Base-by-base conservation (phyloP, 2,797 vertebrate species). In the Sandelia bainsii region DNA sequence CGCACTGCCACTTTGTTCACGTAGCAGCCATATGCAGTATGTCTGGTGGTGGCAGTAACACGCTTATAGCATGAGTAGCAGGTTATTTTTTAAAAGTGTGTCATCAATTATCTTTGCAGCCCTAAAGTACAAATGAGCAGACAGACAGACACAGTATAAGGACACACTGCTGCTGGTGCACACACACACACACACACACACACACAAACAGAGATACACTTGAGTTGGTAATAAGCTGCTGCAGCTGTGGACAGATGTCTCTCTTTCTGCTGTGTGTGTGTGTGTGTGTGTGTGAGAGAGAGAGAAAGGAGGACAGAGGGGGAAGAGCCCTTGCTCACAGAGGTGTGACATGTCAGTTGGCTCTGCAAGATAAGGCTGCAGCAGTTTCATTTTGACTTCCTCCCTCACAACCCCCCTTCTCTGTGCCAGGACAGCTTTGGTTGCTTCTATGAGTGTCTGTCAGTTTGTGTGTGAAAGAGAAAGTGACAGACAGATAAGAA, bases 281-380 rank as follows among this genome's bases (percentile, higher is more conserved):
- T 52, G 45, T 57, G 34, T 69, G 53, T 58, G 49, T 45, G 46
- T n/a, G 50, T 32, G 25, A 25, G 56, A 8, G 25, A 6, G 16
- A 17, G 40, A 25, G 13, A 14, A 9, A 29, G 51, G n/a, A 8
- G 16, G 5, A 22, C 40, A n/a, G 20, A 44, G 51, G 44, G 39
- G 10, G 20, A 3, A 22, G 20, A 6, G 60, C 63, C 66, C 59
- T 50, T 81, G 84, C 68, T 80, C 85, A 87, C 72, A 85, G 86
- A 89, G 88, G 87, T 93, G 91, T 89, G 87, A 91, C 86, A 86
- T 90, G 84, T 82, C 92, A 86, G 89, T 93, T 92, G 92, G 91
- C 68, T 66, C 49, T 80, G 79, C 56, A 61, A 91, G 93, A 94
- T 93, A 93, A 93, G 85, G 64, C 71, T 69, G 75, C 86, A 79